Evolutionary conservation across 1,140 invertebrate species (phyloP).

Genomic region (Drosophila azteca): DNA sequence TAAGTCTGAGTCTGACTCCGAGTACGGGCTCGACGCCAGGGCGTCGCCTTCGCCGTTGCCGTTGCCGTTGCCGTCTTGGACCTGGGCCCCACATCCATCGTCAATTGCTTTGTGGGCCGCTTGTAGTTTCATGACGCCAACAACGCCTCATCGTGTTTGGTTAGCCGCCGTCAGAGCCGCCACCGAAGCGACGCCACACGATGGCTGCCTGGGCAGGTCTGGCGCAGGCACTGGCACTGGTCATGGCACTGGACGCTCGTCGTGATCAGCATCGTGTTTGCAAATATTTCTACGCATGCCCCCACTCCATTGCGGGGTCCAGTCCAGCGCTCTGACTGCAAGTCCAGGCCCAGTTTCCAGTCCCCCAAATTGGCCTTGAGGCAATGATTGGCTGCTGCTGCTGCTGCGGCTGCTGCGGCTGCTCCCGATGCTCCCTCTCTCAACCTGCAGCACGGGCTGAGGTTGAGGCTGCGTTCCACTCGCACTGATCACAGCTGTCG

Average conservation of each 20-base stretch:
- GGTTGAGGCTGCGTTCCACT: conserved; percentile 4
- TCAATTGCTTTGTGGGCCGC: conserved; percentile 63
- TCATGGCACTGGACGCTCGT: background rate
- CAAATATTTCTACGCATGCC: conserved; percentile 71
- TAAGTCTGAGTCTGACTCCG: background rate
- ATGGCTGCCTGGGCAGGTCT: background rate
- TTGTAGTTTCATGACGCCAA: conserved; percentile 76
- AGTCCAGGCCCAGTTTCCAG: background rate
- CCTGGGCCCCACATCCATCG: conserved; percentile 23
- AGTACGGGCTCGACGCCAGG: conserved; percentile 34
- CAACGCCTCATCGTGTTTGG: conserved; percentile 81
- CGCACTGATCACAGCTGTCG: conserved; percentile 45
- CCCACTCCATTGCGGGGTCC: too few relatives aligned
- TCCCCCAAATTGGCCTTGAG: conserved; percentile 74
- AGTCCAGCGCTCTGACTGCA: too few relatives aligned
- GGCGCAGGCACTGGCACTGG: too few relatives aligned
- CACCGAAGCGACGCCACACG: conserved; percentile 64
- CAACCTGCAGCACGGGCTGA: background rate
- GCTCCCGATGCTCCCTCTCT: conserved; percentile 2
- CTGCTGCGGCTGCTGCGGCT: conserved; percentile 23
- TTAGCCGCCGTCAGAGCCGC: conserved; percentile 81
- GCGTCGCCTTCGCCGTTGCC: conserved; percentile 31
- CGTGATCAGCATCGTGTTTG: conserved; percentile 50
- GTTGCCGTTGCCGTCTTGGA: conserved; percentile 37
- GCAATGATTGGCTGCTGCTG: conserved; percentile 75